Evolutionary conservation across 2,113 vertebrate species (phyloP).

Genomic region (Crotalus viridis): DNA sequence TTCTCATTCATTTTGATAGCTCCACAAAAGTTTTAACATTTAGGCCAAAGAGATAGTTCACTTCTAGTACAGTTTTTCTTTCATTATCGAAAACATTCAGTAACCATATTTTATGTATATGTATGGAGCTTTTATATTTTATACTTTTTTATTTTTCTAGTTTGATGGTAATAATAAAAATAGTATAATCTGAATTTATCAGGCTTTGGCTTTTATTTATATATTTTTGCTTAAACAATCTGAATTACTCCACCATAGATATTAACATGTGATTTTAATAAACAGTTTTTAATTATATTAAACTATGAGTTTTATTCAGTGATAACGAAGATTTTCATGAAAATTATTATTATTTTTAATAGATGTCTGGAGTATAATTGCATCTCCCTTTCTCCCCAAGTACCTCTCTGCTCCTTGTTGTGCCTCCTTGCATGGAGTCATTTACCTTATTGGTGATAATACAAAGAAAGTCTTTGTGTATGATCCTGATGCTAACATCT

Average conservation of each 20-base stretch:
- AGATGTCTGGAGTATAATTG: conserved; percentile 89
- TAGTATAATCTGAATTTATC: background rate
- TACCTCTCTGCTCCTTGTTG: conserved; percentile 92
- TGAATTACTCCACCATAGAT: background rate
- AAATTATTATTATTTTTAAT: conserved; percentile 19
- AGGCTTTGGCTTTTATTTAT: background rate
- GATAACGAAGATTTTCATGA: background rate
- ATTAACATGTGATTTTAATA: background rate
- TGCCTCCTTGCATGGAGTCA: conserved; percentile 77
- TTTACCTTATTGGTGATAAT: conserved; percentile 95
- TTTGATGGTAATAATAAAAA: background rate
- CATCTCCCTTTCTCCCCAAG: conserved; percentile 94
- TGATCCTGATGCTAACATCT: conserved; percentile 88
- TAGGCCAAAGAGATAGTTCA: background rate
- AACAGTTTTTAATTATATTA: background rate
- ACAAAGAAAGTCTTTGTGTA: conserved; percentile 94
- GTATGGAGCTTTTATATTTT: background rate
- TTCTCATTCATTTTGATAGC: background rate
- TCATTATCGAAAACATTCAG: background rate
- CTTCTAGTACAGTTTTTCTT: background rate
- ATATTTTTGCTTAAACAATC: background rate
- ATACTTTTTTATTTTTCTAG: background rate
- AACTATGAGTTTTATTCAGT: background rate
- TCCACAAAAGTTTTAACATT: background rate
- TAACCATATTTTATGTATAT: background rate